phyloP scores from a whole-genome alignment of 2,888 invertebrate genomes.

The Eumerus sabulonum region DNA sequence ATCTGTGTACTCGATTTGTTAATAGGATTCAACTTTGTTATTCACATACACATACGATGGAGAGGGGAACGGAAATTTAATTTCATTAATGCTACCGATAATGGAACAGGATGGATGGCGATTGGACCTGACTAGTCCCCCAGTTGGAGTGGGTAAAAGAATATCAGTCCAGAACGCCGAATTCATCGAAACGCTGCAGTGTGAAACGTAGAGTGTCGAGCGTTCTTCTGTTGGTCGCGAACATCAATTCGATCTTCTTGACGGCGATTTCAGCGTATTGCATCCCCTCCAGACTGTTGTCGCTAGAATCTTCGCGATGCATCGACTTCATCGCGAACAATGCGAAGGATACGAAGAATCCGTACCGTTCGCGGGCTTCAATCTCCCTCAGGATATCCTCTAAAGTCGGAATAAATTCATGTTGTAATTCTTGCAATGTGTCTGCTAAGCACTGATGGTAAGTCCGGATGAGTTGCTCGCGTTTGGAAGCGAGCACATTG shows the following conservation, averaged over 20 bases:
- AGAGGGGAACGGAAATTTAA: conserved; percentile 55
- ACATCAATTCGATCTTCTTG: conserved; percentile 76
- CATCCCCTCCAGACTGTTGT: conserved; percentile 75
- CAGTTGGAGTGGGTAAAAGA: too few relatives aligned
- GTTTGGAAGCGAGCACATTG: conserved; percentile 72
- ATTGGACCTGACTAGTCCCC: too few relatives aligned
- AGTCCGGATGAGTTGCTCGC: conserved; percentile 72
- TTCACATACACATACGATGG: conserved; percentile 10
- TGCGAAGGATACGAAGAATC: conserved; percentile 77
- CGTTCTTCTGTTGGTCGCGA: conserved; percentile 74
- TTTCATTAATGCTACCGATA: conserved; percentile 29
- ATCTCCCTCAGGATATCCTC: conserved; percentile 74
- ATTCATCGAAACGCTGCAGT: conserved; percentile 73
- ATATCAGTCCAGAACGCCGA: conserved; percentile 74
- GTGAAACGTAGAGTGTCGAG: conserved; percentile 74
- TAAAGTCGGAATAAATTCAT: conserved; percentile 71
- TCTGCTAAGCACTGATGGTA: conserved; percentile 73
- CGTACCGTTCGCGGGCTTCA: conserved; percentile 74
- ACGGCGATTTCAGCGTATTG: conserved; percentile 74
- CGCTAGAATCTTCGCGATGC: conserved; percentile 75
- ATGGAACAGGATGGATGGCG: too few relatives aligned
- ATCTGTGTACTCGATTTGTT: conserved; percentile 29
- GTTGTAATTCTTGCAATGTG: conserved; percentile 71
- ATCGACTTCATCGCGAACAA: conserved; percentile 77
- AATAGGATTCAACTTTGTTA: conserved; percentile 41